These are phyloP conservation scores for Frankliniella intonsa DNA, from an alignment of 2,888 invertebrate species.

Conservation along the genomic window DNA sequence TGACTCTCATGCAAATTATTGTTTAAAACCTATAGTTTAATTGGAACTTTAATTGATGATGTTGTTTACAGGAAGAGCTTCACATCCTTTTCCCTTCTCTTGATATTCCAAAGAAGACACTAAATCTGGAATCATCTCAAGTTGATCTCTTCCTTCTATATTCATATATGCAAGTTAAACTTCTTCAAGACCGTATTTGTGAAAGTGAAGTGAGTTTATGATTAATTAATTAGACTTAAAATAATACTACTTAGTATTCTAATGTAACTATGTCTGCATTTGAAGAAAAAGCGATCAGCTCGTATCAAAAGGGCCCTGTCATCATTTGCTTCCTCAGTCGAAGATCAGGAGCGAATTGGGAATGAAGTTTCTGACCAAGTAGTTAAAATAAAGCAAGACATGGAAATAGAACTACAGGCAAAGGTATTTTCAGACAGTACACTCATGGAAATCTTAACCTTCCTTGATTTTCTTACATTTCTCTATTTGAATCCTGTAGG, in stretches of 20 bases:
- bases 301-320: neutral
- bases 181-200: conserved; percentile 4
- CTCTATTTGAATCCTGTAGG: neutral
- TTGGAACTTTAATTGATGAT: neutral
- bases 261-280: neutral
- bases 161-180: neutral
- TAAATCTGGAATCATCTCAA: neutral
- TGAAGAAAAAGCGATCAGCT: neutral
- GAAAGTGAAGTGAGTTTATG: neutral
- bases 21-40: neutral
- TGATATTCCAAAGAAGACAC: neutral
- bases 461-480: too few species aligned
- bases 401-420: neutral
- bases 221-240: too few species aligned
- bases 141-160: conserved; percentile 5
- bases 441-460: too few species aligned
- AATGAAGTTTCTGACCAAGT: conserved; percentile 8
- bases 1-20: neutral
- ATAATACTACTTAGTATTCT: neutral
- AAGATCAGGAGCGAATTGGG: conserved; percentile 2
- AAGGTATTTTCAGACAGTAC: neutral
- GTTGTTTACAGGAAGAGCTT: neutral
- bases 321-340: neutral
- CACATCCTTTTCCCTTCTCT: neutral
- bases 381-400: neutral